Base-by-base conservation (phyloP, 2,888 invertebrate species). In the Griposia aprilina region DNA sequence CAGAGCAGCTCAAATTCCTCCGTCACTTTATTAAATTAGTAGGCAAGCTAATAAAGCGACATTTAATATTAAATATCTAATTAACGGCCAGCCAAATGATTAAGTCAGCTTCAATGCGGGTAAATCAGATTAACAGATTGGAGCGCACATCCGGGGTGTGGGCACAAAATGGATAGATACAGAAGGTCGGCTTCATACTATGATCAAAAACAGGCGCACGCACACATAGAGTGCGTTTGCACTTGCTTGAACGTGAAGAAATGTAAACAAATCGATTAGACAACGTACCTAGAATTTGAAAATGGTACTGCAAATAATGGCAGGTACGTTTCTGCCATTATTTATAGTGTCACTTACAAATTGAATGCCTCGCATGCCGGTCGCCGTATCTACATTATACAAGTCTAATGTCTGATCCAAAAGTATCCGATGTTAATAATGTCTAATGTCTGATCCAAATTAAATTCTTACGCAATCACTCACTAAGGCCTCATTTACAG, bases 31-130 rank as follows among this genome's bases (percentile, higher is more conserved):
- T 81, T 57, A 45, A 76, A 82, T 71, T 82, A 57, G 68, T 41
- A n/a, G 55, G 13, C 20, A 41, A 78, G 30, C 65, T 67, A 71
- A 71, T 85, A 68, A 73, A 67, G 59, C 48, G 48, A 52, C 66
- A 57, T 80, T 72, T 68, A 86, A 67, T 78, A 81, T 80, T 80
- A 74, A 87, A 75, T 66, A 78, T 65, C 66, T 80, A 69, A 88
- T 86, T 80, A 86, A 78, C 36, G 78, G 78, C 23, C 26, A 69
- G 57, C 71, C 80, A 48, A 86, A 78, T 73, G 23, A 84, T 86
- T 82, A 84, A 84, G 68, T 80, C 48, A 68, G 78, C 69, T 45
- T 77, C n/a, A 77, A 74, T 79, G 60, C n/a, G 66, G 63, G 62
- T 26, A 65, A 52, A 68, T 52, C 74, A 62, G 68, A 84, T 86